These are phyloP conservation scores for Lymantria dispar DNA, from an alignment of 2,888 invertebrate genomes.

Conservation along the genomic window DNA sequence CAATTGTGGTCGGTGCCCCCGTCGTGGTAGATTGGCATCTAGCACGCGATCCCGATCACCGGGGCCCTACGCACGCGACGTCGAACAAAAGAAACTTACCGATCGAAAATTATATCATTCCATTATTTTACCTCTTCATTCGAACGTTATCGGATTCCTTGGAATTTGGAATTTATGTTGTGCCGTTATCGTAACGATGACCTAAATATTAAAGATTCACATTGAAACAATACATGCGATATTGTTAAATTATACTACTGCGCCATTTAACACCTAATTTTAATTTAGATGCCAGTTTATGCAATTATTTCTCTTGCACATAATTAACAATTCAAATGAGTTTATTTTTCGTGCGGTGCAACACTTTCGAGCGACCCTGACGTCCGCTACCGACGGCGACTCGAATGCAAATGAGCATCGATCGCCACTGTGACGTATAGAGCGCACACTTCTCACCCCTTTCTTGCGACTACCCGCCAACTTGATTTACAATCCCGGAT, in stretches of 20 bases:
- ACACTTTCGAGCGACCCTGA: conserved; percentile 77
- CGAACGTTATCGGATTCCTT: conserved; percentile 28
- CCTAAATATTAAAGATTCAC: conserved; percentile 1
- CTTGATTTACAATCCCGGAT: conserved; percentile 78
- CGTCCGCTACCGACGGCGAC: conserved; percentile 70
- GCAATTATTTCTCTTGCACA: conserved; percentile 72
- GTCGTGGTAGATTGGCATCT: conserved; percentile 64
- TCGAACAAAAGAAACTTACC: conserved; percentile 67
- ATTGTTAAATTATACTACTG: conserved; percentile 51
- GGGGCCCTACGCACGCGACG: conserved; percentile 69
- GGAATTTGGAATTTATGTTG: conserved; percentile 18
- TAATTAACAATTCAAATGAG: conserved; percentile 78
- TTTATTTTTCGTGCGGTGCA: conserved; percentile 62
- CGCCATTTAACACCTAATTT: conserved; percentile 68
- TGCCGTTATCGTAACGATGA: conserved; percentile 16
- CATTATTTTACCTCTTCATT: conserved; percentile 44
- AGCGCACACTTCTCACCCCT: conserved; percentile 77
- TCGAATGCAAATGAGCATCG: conserved; percentile 79
- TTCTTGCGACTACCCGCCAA: conserved; percentile 78
- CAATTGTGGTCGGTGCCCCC: conserved; percentile 73
- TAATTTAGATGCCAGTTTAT: conserved; percentile 61
- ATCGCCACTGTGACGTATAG: conserved; percentile 72
- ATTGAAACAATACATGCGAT: conserved; percentile 16
- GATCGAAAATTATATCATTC: conserved; percentile 56
- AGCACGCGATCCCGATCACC: conserved; percentile 76